These are phyloP conservation scores for Mycteria americana DNA, from an alignment of 2,797 vertebrate species.

Conservation along the genomic window DNA sequence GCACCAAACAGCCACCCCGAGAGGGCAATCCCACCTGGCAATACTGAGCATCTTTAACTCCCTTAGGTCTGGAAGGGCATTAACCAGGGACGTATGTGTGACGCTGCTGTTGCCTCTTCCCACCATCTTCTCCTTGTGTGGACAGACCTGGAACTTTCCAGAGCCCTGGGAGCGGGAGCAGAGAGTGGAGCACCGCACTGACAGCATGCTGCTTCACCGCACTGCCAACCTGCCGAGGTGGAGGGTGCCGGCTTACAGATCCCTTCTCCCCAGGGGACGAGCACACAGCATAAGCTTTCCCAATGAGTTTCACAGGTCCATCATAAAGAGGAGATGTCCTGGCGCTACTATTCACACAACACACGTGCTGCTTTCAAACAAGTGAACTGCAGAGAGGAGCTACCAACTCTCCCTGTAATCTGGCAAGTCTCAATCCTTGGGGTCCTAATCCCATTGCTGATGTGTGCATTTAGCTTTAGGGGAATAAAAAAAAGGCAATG, in stretches of 20 bases:
- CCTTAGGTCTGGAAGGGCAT: neutral
- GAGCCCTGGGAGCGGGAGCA: neutral
- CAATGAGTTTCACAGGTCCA: accelerated
- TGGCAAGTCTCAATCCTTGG: neutral
- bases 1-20: neutral
- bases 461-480: neutral
- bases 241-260: neutral
- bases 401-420: neutral
- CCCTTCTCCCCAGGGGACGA: neutral
- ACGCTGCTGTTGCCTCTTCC: neutral
- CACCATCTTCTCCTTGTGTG: neutral
- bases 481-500: neutral
- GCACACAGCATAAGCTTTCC: neutral
- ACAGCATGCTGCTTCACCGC: neutral
- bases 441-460: neutral
- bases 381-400: neutral
- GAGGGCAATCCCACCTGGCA: neutral
- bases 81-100: neutral
- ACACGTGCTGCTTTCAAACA: neutral
- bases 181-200: neutral
- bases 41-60: neutral
- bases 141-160: neutral
- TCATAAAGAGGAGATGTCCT: neutral
- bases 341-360: neutral
- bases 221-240: neutral